A percentile compares a stretch with the other conserved stretches of the same genome.
Conservation (phyloP, 2,113 vertebrate species). For the Sylvilagus bachmani region DNA sequence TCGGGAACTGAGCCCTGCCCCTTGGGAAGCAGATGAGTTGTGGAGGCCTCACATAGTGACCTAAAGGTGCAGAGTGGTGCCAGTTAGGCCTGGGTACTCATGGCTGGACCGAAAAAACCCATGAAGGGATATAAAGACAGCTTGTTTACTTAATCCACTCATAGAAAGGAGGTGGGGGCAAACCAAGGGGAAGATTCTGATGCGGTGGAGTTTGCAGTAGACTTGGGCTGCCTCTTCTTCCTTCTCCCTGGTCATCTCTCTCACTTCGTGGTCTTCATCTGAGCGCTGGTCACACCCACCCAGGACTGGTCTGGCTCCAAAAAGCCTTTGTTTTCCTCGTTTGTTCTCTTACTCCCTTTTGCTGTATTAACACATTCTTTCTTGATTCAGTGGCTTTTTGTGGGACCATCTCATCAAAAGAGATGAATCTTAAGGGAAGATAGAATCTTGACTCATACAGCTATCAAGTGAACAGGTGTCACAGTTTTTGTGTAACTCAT, state of each 20-base stretch:
- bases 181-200: not conserved
- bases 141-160: not conserved
- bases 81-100: not conserved
- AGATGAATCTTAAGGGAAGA: slow-evolving; percentile 1
- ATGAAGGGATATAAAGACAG: not conserved
- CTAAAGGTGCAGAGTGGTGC: not conserved
- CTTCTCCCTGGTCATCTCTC: not conserved
- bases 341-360: not conserved
- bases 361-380: not conserved
- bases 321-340: not conserved
- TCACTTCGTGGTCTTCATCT: not conserved
- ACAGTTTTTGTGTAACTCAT: slow-evolving; percentile 11
- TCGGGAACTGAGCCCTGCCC: not conserved
- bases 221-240: not conserved
- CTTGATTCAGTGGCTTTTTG: slow-evolving; percentile 16
- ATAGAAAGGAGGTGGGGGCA: not conserved
- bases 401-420: not conserved
- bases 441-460: not conserved
- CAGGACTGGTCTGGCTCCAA: not conserved
- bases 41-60: not conserved
- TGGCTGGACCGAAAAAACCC: not conserved
- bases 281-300: not conserved
- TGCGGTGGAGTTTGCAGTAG: not conserved
- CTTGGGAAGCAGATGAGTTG: not conserved
- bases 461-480: not conserved